A percentile compares a stretch with the other conserved stretches of the same genome.
Conservation (phyloP, 1,140 invertebrate genomes). For the Globodera ellingtonae region DNA sequence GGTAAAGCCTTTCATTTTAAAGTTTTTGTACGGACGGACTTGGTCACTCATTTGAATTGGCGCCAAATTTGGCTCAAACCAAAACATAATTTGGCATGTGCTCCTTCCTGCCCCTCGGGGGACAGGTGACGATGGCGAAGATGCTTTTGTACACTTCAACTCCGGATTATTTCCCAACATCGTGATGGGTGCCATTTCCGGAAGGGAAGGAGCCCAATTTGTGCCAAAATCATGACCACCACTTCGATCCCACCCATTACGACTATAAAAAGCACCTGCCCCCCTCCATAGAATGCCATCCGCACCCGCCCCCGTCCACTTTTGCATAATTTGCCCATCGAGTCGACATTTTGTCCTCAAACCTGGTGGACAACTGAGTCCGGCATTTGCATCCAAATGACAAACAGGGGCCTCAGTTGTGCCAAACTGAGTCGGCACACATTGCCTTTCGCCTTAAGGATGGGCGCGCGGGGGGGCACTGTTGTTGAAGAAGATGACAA, state of each 20-base stretch:
- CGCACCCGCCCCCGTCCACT: background rate
- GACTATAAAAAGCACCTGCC: slow-evolving; percentile 2
- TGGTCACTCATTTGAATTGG: too few species aligned
- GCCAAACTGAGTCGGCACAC: background rate
- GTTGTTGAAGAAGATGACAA: slow-evolving; percentile 3
- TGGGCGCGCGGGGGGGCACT: background rate
- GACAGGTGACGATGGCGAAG: too few species aligned
- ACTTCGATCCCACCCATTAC: background rate
- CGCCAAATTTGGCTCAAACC: too few species aligned
- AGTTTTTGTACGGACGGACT: too few species aligned
- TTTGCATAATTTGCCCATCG: background rate
- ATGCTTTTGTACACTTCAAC: too few species aligned
- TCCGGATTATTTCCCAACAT: background rate
- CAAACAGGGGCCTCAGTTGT: background rate
- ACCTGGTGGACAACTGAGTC: background rate
- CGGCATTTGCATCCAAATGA: background rate
- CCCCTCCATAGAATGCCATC: background rate
- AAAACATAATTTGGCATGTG: too few species aligned
- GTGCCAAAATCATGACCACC: background rate
- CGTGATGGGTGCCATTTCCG: background rate
- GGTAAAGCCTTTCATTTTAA: too few species aligned
- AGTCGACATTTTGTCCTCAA: background rate
- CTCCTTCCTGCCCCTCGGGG: too few species aligned
- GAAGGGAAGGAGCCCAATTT: background rate
- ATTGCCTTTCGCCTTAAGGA: background rate